A percentile compares a stretch with the other conserved stretches of the same genome.
Evolutionary conservation across 2,888 invertebrate species (phyloP).

Genomic region (Adelognathus sp.): DNA sequence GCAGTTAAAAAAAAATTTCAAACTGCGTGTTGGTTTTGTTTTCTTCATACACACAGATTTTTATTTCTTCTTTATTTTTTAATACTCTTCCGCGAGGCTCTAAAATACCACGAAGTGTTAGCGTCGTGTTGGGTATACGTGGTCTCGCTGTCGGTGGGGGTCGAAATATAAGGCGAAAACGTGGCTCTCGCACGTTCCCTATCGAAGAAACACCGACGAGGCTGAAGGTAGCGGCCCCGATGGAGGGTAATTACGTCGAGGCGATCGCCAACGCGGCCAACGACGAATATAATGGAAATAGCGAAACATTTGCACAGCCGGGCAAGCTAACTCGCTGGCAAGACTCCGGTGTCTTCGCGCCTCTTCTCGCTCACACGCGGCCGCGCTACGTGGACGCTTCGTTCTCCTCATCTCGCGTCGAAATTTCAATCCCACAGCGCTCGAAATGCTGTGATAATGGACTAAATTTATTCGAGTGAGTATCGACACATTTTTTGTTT

Average conservation of each 20-base stretch:
- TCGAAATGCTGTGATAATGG: too few species aligned
- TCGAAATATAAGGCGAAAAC: conserved; percentile 6
- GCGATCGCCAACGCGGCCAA: conserved; percentile 23
- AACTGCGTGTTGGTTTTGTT: background rate
- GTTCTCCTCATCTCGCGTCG: too few species aligned
- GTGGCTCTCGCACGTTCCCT: conserved; percentile 8
- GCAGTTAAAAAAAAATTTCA: background rate
- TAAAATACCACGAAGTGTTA: conserved; percentile 25
- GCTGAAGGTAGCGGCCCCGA: conserved; percentile 28
- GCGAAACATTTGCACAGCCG: conserved; percentile 76
- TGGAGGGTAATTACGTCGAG: conserved; percentile 40
- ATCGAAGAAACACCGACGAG: conserved; percentile 31
- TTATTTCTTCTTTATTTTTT: background rate
- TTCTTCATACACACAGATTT: background rate
- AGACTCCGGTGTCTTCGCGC: conserved; percentile 26
- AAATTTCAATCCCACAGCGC: too few species aligned
- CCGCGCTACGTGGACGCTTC: background rate
- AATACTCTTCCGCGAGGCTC: background rate
- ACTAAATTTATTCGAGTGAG: too few species aligned
- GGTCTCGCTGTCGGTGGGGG: conserved; percentile 12
- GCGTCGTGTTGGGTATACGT: background rate
- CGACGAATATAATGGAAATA: too few species aligned
- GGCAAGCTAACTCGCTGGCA: conserved; percentile 60
- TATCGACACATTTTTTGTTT: too few species aligned
- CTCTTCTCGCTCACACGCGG: conserved; percentile 30